These are phyloP conservation scores for Drosophila pandora DNA, from an alignment of 1,140 invertebrate species.

Conservation along the genomic window DNA sequence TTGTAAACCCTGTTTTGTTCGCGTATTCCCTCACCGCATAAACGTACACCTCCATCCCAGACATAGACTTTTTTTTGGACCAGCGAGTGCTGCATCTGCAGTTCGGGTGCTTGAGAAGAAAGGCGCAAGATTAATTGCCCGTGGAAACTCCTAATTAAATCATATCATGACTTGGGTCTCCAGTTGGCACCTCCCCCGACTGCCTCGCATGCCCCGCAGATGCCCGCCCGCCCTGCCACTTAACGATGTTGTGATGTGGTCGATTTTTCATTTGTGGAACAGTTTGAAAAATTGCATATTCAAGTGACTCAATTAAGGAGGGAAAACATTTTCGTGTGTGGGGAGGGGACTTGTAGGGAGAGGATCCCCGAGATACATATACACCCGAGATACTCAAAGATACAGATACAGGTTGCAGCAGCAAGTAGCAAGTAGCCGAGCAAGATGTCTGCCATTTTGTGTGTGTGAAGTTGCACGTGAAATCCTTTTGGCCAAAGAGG, in stretches of 20 bases:
- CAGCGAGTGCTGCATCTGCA: constrained; percentile 33
- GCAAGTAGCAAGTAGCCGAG: constrained; percentile 44
- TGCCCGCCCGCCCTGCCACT: constrained; percentile 16
- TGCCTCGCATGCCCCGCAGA: neutral
- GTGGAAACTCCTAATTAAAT: constrained; percentile 80
- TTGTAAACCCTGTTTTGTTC: too few relatives aligned
- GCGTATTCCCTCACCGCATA: constrained; percentile 10
- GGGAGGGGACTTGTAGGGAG: neutral
- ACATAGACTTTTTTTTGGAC: neutral
- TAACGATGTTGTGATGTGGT: constrained; percentile 65
- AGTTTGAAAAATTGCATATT: constrained; percentile 77
- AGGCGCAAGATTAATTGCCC: constrained; percentile 73
- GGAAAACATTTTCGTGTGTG: constrained; percentile 12
- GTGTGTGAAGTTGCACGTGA: constrained; percentile 57
- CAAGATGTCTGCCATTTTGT: constrained; percentile 77
- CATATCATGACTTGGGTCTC: constrained; percentile 54
- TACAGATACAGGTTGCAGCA: constrained; percentile 57
- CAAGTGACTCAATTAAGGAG: constrained; percentile 77
- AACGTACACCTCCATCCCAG: constrained; percentile 7
- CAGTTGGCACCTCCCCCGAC: constrained; percentile 29
- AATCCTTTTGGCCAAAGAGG: constrained; percentile 74
- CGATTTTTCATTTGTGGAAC: constrained; percentile 62
- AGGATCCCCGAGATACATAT: neutral
- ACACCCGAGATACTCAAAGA: constrained; percentile 9
- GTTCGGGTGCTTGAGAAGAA: constrained; percentile 37